Conservation (phyloP, 1,140 invertebrate species). For the Lycorma delicatula region DNA sequence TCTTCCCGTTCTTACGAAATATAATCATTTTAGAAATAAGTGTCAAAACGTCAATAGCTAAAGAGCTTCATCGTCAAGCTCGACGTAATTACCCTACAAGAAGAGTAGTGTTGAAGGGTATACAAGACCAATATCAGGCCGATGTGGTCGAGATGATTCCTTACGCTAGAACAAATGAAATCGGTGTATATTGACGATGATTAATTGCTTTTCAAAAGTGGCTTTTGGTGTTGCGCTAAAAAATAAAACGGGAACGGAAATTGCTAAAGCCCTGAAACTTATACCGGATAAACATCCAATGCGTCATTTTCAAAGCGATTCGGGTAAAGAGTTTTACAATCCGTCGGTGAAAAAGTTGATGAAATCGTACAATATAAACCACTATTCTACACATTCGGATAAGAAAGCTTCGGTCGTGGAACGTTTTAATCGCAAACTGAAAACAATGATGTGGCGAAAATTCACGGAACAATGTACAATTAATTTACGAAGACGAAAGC, state of each 20-base stretch:
- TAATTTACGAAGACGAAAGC: no score
- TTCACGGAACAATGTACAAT: conserved; percentile 30
- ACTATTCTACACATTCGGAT: conserved; percentile 38
- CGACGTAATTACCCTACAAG: conserved; percentile 4
- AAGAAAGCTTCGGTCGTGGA: conserved; percentile 41
- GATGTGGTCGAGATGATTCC: conserved; percentile 20
- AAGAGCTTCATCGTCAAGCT: conserved; percentile 9
- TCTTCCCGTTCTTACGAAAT: no score
- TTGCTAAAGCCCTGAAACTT: conserved; percentile 23
- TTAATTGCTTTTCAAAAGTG: conserved; percentile 35
- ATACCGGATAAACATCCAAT: background rate
- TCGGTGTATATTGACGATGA: conserved; percentile 31
- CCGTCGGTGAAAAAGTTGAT: conserved; percentile 30
- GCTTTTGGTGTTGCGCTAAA: conserved; percentile 30
- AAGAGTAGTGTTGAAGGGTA: conserved; percentile 14
- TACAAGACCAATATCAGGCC: conserved; percentile 17
- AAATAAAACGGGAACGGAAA: conserved; percentile 26
- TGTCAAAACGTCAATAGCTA: no score
- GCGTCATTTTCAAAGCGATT: conserved; percentile 39
- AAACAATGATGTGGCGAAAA: conserved; percentile 37
- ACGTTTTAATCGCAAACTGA: conserved; percentile 41
- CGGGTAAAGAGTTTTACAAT: conserved; percentile 40
- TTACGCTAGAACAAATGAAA: conserved; percentile 27
- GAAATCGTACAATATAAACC: conserved; percentile 35
- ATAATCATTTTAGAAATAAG: no score